These are phyloP conservation scores for Meteorus colon DNA, from an alignment of 2,888 invertebrate species.

Conservation along the genomic window DNA sequence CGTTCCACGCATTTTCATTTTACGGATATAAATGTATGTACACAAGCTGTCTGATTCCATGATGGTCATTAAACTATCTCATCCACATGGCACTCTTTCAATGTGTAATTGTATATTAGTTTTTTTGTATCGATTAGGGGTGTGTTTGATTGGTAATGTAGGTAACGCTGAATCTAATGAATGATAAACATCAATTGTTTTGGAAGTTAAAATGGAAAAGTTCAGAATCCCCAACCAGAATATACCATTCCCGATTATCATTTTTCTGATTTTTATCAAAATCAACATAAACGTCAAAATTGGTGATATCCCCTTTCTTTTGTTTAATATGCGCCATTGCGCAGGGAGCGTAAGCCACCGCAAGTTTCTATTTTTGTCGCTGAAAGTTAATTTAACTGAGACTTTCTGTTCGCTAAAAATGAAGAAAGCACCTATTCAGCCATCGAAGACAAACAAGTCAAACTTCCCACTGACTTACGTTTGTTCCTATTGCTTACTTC, in stretches of 20 bases:
- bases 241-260: too few relatives aligned
- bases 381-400: slow-evolving; percentile 58
- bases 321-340: slow-evolving; percentile 18
- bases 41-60: too few relatives aligned
- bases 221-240: too few relatives aligned
- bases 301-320: not conserved
- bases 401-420: slow-evolving; percentile 49
- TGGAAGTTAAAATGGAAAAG: too few relatives aligned
- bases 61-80: too few relatives aligned
- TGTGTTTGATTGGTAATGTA: too few relatives aligned
- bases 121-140: too few relatives aligned
- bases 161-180: too few relatives aligned
- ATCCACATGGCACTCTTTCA: too few relatives aligned
- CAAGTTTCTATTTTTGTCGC: slow-evolving; percentile 29
- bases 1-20: slow-evolving; percentile 2
- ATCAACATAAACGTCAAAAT: too few relatives aligned
- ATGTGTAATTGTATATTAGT: not conserved
- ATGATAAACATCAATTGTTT: too few relatives aligned
- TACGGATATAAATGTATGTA: not conserved
- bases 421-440: slow-evolving; percentile 54
- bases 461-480: not conserved
- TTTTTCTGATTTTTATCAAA: too few relatives aligned
- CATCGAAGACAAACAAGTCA: slow-evolving; percentile 45
- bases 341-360: not conserved
- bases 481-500: not conserved